Evolutionary conservation across 2,888 invertebrate species (phyloP), one percentile per base, ranked within the genome.

Genomic region (Eupithecia exiguata): DNA sequence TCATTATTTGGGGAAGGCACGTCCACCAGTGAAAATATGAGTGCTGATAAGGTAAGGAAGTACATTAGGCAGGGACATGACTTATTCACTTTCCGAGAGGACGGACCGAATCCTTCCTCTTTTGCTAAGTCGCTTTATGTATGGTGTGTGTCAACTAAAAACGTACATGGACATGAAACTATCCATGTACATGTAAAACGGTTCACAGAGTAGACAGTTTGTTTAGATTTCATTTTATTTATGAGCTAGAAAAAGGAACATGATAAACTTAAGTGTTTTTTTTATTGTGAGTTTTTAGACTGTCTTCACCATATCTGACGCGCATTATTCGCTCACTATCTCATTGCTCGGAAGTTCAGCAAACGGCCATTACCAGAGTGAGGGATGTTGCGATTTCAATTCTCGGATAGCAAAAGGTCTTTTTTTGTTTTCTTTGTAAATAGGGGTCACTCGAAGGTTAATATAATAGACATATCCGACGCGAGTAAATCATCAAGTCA

Each of bases 331-430:
- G n/a, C 49, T 65, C 10, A 66, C 40, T 7, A 66, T 25, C 66
- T 2, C 1, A 38, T n/a, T 14, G 38, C 66, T 40, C 66, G 21
- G 66, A 38, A 66, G 66, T 66, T 40, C 21, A 66, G 2, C 40
- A 40, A 65, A 66, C 66, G 36, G 66, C 40, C 66, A 66, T 25
- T 36, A 21, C 38, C 66, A 66, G 66, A 21, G 66, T 66, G 66
- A 72, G 63, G 68, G 68, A 75, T 70, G 69, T 69, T 70, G 75
- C 72, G 70, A 70, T 75, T 75, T 75, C 75, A 72, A 75, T 75
- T 72, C 40, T 68, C n/a, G 49, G 43, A 38, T 58, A 74, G 46
- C 65, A 61, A 74, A 74, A 61, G 58, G 69, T 63, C 74, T 63
- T 58, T 63, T 61, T 63, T 70, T 70, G 69, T 69, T 35, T 69